A percentile compares a stretch with the other conserved stretches of the same genome.
These are phyloP conservation scores for Endotricha flammealis DNA, from an alignment of 2,888 invertebrate species.

Conservation along the genomic window DNA sequence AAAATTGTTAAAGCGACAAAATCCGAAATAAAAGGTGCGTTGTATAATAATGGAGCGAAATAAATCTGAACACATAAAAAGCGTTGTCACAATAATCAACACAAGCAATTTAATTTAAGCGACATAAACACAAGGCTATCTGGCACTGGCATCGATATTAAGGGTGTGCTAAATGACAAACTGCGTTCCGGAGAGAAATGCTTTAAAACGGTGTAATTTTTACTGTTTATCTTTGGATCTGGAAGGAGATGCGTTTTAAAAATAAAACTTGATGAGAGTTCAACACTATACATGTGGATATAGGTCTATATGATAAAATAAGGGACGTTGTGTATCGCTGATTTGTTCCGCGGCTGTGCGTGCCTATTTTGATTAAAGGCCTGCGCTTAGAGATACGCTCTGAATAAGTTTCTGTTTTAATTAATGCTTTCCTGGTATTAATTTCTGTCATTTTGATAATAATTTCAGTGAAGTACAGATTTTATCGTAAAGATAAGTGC, in stretches of 20 bases:
- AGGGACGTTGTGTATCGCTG: constrained; percentile 33
- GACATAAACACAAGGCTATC: constrained; percentile 72
- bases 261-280: constrained; percentile 51
- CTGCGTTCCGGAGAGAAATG: constrained; percentile 61
- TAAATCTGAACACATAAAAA: constrained; percentile 62
- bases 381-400: constrained; percentile 41
- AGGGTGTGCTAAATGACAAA: constrained; percentile 74
- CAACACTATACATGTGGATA: constrained; percentile 40
- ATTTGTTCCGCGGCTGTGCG: constrained; percentile 38
- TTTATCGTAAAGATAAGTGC: not conserved
- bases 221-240: constrained; percentile 61
- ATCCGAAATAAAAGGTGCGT: constrained; percentile 21
- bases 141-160: constrained; percentile 69
- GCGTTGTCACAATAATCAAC: constrained; percentile 68
- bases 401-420: constrained; percentile 37
- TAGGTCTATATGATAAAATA: constrained; percentile 45
- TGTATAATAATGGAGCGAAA: constrained; percentile 38
- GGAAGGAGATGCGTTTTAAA: constrained; percentile 52
- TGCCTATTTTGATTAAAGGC: constrained; percentile 47
- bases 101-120: constrained; percentile 70
- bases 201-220: constrained; percentile 66
- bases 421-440: constrained; percentile 36
- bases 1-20: constrained; percentile 14
- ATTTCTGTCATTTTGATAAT: constrained; percentile 37
- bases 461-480: constrained; percentile 32